These are phyloP conservation scores for Eubasilissa splendida DNA, from an alignment of 2,888 invertebrate genomes.

Conservation along the genomic window DNA sequence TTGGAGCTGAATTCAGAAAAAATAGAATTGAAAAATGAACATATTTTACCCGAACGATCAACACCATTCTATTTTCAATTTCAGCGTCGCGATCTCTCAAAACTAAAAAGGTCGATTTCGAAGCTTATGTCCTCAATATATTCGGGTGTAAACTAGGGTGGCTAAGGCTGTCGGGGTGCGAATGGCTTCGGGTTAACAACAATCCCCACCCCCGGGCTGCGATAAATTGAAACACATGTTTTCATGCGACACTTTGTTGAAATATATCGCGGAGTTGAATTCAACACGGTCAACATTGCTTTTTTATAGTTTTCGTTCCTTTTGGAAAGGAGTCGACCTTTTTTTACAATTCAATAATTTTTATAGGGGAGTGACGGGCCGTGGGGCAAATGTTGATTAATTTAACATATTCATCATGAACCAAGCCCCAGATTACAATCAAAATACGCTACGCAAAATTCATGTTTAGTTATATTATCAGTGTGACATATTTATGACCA, in stretches of 20 bases:
- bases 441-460: too few species aligned
- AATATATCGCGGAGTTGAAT: constrained; percentile 7
- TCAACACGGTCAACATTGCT: background rate
- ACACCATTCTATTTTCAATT: constrained; percentile 26
- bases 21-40: constrained; percentile 1
- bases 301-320: background rate
- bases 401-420: too few species aligned
- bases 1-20: background rate
- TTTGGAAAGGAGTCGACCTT: too few species aligned
- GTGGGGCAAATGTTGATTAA: too few species aligned
- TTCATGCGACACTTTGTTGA: constrained; percentile 32
- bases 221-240: constrained; percentile 49
- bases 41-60: constrained; percentile 6
- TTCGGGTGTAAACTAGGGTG: constrained; percentile 40
- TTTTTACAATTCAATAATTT: too few species aligned
- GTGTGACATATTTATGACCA: too few species aligned
- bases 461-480: too few species aligned
- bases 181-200: constrained; percentile 42
- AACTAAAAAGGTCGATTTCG: constrained; percentile 33
- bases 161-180: constrained; percentile 21
- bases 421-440: too few species aligned
- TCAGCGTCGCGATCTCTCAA: constrained; percentile 17
- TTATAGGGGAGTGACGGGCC: too few species aligned
- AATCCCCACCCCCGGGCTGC: background rate
- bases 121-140: constrained; percentile 42